These are phyloP conservation scores for Chrysotoxum bicinctum DNA, from an alignment of 2,888 invertebrate species.

Conservation along the genomic window DNA sequence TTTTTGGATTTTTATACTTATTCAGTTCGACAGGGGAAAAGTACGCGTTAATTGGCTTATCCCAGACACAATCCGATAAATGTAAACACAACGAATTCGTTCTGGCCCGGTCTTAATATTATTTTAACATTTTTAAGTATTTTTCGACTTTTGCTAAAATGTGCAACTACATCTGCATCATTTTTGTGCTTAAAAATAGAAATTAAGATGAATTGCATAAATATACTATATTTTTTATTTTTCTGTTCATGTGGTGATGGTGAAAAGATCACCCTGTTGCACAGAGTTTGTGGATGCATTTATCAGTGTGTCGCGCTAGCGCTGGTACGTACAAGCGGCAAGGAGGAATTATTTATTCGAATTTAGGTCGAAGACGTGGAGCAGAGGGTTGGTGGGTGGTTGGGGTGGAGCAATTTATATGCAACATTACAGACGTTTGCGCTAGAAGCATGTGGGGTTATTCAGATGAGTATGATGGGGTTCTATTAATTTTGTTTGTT, in stretches of 20 bases:
- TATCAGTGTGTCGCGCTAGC: constrained; percentile 24
- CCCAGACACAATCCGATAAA: constrained; percentile 47
- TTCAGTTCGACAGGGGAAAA: constrained; percentile 33
- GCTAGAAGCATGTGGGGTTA: constrained; percentile 15
- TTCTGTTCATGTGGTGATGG: constrained; percentile 5
- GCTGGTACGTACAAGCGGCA: not conserved
- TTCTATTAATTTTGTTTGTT: constrained; percentile 18
- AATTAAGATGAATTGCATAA: constrained; percentile 34
- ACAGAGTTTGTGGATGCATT: constrained; percentile 36
- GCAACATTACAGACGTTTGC: constrained; percentile 4
- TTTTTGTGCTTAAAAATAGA: constrained; percentile 64
- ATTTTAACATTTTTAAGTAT: constrained; percentile 41
- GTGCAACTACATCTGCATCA: constrained; percentile 64
- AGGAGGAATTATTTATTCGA: constrained; percentile 20
- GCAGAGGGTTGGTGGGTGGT: not conserved
- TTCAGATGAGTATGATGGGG: not conserved
- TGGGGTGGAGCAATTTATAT: not conserved
- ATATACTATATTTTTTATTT: not conserved
- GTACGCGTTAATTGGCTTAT: constrained; percentile 65
- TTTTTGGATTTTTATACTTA: constrained; percentile 25
- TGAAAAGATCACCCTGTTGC: constrained; percentile 42
- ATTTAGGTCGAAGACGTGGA: constrained; percentile 55
- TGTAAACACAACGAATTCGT: constrained; percentile 58
- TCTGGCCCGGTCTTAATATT: constrained; percentile 21
- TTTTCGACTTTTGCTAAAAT: constrained; percentile 7